phyloP scores from a whole-genome alignment of 2,113 vertebrate species.

The Stigmatopora nigra region DNA sequence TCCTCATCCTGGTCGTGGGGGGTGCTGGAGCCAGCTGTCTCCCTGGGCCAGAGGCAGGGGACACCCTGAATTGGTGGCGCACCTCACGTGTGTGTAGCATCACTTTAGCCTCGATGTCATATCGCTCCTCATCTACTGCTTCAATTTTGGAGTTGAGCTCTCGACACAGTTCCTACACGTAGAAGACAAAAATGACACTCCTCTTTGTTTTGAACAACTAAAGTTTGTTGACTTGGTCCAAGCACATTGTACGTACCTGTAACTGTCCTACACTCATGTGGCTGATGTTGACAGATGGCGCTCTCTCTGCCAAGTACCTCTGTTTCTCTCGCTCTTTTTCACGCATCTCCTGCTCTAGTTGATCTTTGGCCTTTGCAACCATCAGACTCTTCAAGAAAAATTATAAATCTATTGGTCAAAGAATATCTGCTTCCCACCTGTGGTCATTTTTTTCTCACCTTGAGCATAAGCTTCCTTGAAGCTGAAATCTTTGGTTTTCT shows the following conservation, averaged over 20 bases:
- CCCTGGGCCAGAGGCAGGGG: too few species aligned
- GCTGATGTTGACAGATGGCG: conserved; percentile 66
- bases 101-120: conserved; percentile 89
- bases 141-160: conserved; percentile 83
- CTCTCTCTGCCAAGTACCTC: conserved; percentile 77
- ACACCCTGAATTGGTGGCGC: too few species aligned
- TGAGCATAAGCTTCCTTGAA: conserved; percentile 86
- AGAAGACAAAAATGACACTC: not conserved
- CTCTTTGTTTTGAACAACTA: not conserved
- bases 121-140: conserved; percentile 87
- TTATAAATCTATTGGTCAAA: not conserved
- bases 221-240: not conserved
- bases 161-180: conserved; percentile 79
- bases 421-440: conserved; percentile 27
- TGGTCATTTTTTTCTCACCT: conserved; percentile 65
- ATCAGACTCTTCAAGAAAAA: conserved; percentile 78
- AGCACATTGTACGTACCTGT: conserved; percentile 67
- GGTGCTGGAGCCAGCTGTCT: too few species aligned
- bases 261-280: conserved; percentile 77
- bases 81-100: conserved; percentile 87
- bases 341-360: conserved; percentile 81
- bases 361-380: conserved; percentile 90
- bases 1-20: too few species aligned
- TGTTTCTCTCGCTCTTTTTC: conserved; percentile 83
- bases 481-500: conserved; percentile 91